A percentile compares a stretch with the other conserved stretches of the same genome.
These are phyloP conservation scores for Graphium colonna DNA, from an alignment of 2,888 invertebrate genomes.

Conservation along the genomic window DNA sequence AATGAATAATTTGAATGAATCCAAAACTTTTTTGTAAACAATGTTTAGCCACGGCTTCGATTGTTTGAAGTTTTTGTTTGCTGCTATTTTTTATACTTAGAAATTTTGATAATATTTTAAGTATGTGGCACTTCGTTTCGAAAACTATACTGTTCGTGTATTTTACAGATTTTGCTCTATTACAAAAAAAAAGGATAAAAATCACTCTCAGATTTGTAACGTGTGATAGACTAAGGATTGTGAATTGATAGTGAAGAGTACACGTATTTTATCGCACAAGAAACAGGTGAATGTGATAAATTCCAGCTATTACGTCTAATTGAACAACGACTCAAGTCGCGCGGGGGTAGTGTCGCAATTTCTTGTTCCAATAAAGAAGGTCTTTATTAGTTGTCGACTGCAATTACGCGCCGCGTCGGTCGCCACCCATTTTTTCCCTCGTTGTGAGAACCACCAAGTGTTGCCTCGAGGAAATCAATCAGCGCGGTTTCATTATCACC, in stretches of 20 bases:
- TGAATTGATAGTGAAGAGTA: slow-evolving; percentile 2
- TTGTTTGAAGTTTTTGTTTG: no score
- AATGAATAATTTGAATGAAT: no score
- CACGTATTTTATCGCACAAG: slow-evolving; percentile 8
- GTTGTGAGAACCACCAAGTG: slow-evolving; percentile 69
- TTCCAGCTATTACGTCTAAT: slow-evolving; percentile 53
- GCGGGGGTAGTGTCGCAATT: slow-evolving; percentile 56
- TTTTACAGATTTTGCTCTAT: no score
- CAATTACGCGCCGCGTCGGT: slow-evolving; percentile 46
- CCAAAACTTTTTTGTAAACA: no score
- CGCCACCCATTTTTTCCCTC: slow-evolving; percentile 43
- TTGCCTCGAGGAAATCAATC: slow-evolving; percentile 56
- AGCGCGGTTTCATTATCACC: slow-evolving; percentile 35
- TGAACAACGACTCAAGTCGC: slow-evolving; percentile 45
- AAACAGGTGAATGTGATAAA: slow-evolving; percentile 47
- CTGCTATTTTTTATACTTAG: no score
- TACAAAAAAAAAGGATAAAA: no score
- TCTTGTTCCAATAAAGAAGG: slow-evolving; percentile 68
- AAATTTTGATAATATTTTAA: no score
- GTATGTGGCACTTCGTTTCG: no score
- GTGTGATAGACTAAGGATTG: background rate
- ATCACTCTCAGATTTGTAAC: no score
- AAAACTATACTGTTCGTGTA: no score
- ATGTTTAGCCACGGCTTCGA: no score
- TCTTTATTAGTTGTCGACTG: slow-evolving; percentile 47